Conservation (phyloP, 1,140 invertebrate species). For the Heliconius congener region DNA sequence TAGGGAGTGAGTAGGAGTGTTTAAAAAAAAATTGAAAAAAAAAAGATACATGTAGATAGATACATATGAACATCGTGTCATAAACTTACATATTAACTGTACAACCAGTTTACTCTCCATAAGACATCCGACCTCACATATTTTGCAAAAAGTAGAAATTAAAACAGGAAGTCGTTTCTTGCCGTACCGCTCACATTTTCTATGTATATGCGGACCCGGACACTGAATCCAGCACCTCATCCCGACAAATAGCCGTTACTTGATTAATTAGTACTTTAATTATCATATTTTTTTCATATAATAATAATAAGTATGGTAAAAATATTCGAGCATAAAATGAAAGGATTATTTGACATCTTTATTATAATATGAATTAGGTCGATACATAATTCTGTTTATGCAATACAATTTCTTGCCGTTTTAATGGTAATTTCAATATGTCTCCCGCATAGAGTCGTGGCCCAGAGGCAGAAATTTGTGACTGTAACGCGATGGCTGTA, state of each 20-base stretch:
- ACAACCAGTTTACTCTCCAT: slow-evolving; percentile 35
- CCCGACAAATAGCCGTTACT: slow-evolving; percentile 59
- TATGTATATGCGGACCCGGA: slow-evolving; percentile 61
- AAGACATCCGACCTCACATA: slow-evolving; percentile 56
- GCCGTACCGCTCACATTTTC: slow-evolving; percentile 64
- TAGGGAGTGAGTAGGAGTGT: too few species aligned
- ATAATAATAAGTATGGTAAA: not conserved
- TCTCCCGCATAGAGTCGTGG: too few species aligned
- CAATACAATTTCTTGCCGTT: too few species aligned
- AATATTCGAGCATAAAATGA: not conserved
- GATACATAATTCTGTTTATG: too few species aligned
- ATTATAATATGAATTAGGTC: too few species aligned
- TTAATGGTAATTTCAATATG: too few species aligned
- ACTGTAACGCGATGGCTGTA: too few species aligned
- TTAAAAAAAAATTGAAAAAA: too few species aligned
- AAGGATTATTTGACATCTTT: too few species aligned
- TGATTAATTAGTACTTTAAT: not conserved
- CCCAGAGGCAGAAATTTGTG: too few species aligned
- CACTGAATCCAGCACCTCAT: slow-evolving; percentile 53
- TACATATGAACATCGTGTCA: not conserved
- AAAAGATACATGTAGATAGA: too few species aligned
- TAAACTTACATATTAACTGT: slow-evolving; percentile 13
- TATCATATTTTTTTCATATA: not conserved
- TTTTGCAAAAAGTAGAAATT: slow-evolving; percentile 64
- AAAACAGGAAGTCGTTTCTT: slow-evolving; percentile 64